Base-by-base conservation (phyloP, 2,797 vertebrate species). In the Allochrocebus solatus region DNA sequence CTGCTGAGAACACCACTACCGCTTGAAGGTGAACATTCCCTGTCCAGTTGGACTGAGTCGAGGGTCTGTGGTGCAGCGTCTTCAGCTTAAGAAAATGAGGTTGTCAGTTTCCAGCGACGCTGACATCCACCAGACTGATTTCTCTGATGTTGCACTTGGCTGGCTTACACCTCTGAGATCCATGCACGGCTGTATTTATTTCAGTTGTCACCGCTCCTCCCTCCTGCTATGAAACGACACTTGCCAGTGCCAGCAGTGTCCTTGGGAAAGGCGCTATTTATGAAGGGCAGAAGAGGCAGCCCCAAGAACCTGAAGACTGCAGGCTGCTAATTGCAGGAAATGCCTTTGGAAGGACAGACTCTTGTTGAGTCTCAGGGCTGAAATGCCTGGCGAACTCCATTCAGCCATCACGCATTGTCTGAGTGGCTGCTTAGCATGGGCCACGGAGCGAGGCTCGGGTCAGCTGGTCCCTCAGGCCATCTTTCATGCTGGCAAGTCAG, bases 221-320 rank as follows among this genome's bases (percentile, higher is more conserved):
- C 59, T 57, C 85, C 85, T 0, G 11, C 96, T n/a, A 12, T 11
- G 72, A 72, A 78, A 67, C 0, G 1, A 48, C 83, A 59, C 84
- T 17, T 17, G 41, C 59, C 67, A 2, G 78, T 48, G 91, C 78
- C 96, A 83, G 93, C 96, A 75, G 93, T 93, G 95, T 95, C 97
- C 97, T 98, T 97, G 96, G 94, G 84, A 92, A 92, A 83, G 80
- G 85, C 36, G 43, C 93, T 93, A 81, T 96, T 89, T 89, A 84
- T 91, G 87, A 82, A 83, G 89, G 79, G n/a, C 9, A 2, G 67
- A 88, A 88, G 78, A 86, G 61, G 90, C 48, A 26, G 91, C 92
- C 84, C 86, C 4, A 55, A 89, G 94, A 64, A 48, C 72, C 53
- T 57, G 12, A 83, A 75, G 95, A 39, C 19, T 24, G 57, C 80